A percentile compares a stretch with the other conserved stretches of the same genome.
These are phyloP conservation scores for Sweltsa coloradensis DNA, from an alignment of 1,140 invertebrate species.

Conservation along the genomic window DNA sequence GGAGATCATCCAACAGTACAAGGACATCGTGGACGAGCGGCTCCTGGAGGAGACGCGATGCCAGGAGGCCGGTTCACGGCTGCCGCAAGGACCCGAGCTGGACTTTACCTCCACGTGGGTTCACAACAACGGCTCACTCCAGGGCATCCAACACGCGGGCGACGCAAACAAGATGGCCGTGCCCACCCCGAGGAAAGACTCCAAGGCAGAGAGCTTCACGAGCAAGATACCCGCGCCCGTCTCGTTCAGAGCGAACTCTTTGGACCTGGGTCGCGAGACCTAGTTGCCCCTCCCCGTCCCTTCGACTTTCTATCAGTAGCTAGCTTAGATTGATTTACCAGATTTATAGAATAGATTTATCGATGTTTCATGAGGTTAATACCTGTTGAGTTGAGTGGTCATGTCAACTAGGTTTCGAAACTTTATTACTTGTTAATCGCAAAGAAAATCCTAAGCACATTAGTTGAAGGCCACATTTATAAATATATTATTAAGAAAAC, in stretches of 20 bases:
- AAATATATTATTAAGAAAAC: too few relatives aligned
- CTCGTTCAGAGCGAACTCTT: constrained; percentile 9
- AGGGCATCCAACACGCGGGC: not conserved
- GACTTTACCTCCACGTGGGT: constrained; percentile 60
- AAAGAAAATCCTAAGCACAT: too few relatives aligned
- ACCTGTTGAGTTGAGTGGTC: too few relatives aligned
- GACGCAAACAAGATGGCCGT: not conserved
- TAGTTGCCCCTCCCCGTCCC: too few relatives aligned
- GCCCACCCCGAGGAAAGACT: constrained; percentile 7
- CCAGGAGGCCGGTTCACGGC: not conserved
- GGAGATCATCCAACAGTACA: constrained; percentile 31
- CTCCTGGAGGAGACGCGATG: constrained; percentile 41
- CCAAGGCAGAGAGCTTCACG: constrained; percentile 3
- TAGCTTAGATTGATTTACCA: too few relatives aligned
- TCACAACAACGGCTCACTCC: constrained; percentile 31
- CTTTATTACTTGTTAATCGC: too few relatives aligned
- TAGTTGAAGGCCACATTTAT: too few relatives aligned
- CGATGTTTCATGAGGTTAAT: too few relatives aligned
- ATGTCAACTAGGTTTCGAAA: too few relatives aligned
- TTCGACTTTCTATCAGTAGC: too few relatives aligned
- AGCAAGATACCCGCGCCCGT: constrained; percentile 10
- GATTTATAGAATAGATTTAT: too few relatives aligned
- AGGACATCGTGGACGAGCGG: constrained; percentile 8
- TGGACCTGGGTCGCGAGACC: too few relatives aligned
- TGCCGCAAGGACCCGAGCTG: constrained; percentile 38